Evolutionary conservation across 2,888 invertebrate species (phyloP).

Genomic region (Baronia brevicornis): DNA sequence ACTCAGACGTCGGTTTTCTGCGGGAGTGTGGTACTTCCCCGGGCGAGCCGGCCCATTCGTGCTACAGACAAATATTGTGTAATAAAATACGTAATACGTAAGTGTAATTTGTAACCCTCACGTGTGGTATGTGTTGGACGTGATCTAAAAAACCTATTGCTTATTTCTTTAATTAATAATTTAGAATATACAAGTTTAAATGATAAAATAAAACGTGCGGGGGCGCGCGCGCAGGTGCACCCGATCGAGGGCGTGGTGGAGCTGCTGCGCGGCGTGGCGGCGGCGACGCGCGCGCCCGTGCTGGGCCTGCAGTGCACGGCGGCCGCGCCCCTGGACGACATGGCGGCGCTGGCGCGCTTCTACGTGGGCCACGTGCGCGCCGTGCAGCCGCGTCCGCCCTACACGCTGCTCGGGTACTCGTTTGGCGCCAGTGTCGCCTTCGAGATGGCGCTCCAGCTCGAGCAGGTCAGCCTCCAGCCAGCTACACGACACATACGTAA

Average conservation of each 20-base stretch:
- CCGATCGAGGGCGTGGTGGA: conserved; percentile 92
- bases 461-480: conserved; percentile 73
- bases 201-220: background rate
- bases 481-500: too few species aligned
- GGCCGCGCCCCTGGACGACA: conserved; percentile 82
- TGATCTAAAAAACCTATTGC: too few species aligned
- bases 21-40: too few species aligned
- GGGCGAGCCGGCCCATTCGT: too few species aligned
- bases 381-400: conserved; percentile 88
- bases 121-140: too few species aligned
- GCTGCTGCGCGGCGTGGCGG: conserved; percentile 82
- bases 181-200: background rate
- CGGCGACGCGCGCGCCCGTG: conserved; percentile 83
- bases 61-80: too few species aligned
- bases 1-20: too few species aligned
- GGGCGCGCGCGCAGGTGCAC: conserved; percentile 71
- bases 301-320: conserved; percentile 93
- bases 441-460: conserved; percentile 93
- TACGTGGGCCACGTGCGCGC: conserved; percentile 84
- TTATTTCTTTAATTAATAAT: too few species aligned
- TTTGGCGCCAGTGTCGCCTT: conserved; percentile 96
- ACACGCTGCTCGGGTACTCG: conserved; percentile 94
- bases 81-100: too few species aligned
- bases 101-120: too few species aligned
- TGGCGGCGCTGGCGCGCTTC: conserved; percentile 82